These are phyloP conservation scores for Papilio aristodemus DNA, from an alignment of 1,140 invertebrate genomes.

Conservation along the genomic window DNA sequence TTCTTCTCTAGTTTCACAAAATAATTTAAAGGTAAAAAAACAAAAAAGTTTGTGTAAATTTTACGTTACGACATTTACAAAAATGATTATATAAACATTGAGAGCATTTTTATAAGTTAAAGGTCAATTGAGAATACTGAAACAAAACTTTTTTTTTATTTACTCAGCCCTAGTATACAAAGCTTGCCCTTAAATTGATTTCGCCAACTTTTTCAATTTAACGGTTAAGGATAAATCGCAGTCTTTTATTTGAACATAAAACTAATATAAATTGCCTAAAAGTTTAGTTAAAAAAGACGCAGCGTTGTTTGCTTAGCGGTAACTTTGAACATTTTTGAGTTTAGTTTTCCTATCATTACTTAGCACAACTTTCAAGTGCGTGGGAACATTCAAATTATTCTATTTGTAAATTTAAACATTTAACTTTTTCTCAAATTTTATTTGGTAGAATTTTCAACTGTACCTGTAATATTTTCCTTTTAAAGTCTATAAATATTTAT, in stretches of 20 bases:
- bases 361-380: not conserved
- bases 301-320: constrained; percentile 6
- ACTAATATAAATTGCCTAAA: constrained; percentile 64
- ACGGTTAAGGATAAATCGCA: constrained; percentile 79
- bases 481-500: no score
- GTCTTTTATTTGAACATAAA: constrained; percentile 78
- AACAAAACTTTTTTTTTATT: constrained; percentile 76
- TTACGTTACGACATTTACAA: not conserved
- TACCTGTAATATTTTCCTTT: no score
- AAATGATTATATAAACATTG: constrained; percentile 12
- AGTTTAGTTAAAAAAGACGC: constrained; percentile 20
- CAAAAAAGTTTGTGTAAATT: no score
- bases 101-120: constrained; percentile 33
- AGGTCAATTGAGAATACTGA: constrained; percentile 23
- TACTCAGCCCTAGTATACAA: constrained; percentile 72
- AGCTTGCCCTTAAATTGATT: constrained; percentile 75
- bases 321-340: constrained; percentile 17
- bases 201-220: constrained; percentile 79
- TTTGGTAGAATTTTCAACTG: no score
- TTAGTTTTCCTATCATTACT: not conserved
- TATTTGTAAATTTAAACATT: no score
- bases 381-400: not conserved
- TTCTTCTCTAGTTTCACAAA: no score
- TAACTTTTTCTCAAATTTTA: no score
- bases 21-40: no score